phyloP scores from a whole-genome alignment of 2,113 vertebrate species.

The Microcebus lehilahytsara region DNA sequence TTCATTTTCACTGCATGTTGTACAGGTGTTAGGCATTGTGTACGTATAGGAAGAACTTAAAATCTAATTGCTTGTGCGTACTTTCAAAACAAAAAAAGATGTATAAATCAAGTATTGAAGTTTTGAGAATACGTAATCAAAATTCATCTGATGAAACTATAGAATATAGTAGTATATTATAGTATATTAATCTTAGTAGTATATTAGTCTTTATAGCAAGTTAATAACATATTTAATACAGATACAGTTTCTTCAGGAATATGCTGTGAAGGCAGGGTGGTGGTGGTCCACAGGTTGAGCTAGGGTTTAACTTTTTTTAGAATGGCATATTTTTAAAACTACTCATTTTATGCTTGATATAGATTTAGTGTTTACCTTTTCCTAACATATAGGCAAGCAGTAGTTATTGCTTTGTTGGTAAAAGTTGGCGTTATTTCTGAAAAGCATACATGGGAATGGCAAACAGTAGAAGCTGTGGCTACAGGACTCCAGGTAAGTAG shows the following conservation, averaged over 20 bases:
- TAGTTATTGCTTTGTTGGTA: slow-evolving; percentile 95
- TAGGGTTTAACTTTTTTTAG: slow-evolving; percentile 47
- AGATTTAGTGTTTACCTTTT: slow-evolving; percentile 70
- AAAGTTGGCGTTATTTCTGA: slow-evolving; percentile 97
- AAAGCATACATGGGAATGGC: slow-evolving; percentile 94
- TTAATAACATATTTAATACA: background rate
- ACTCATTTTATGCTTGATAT: slow-evolving; percentile 63
- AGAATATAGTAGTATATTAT: too few species aligned
- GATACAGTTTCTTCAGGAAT: background rate
- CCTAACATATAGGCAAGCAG: slow-evolving; percentile 92
- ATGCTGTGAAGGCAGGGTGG: background rate
- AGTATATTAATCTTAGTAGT: too few species aligned
- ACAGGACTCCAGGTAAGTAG: slow-evolving; percentile 94
- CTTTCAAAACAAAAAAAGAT: slow-evolving; percentile 11
- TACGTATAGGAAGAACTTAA: background rate
- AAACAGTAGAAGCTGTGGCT: slow-evolving; percentile 95
- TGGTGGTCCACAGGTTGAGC: background rate
- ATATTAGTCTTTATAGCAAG: background rate
- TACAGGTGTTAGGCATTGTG: background rate
- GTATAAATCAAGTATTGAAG: background rate
- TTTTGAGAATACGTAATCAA: background rate
- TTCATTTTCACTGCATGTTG: background rate
- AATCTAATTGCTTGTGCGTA: background rate
- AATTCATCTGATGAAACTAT: background rate
- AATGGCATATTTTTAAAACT: slow-evolving; percentile 56